Evolutionary conservation across 2,113 vertebrate genomes (phyloP).

Genomic region (Prolemur simus): DNA sequence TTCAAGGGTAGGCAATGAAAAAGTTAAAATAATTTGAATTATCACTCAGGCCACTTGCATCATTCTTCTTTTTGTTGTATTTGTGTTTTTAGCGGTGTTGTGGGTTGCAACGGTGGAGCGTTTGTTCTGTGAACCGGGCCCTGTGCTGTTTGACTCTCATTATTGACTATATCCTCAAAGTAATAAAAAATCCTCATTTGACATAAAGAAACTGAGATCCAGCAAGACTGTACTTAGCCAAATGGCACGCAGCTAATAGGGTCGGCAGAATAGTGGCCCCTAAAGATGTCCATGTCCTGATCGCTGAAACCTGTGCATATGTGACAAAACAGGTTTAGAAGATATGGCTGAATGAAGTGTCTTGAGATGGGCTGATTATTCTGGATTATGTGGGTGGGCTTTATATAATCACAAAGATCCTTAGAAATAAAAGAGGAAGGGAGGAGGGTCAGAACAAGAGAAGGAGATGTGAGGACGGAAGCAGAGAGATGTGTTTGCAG

Average conservation of each 20-base stretch:
- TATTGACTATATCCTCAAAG: not conserved
- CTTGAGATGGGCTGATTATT: not conserved
- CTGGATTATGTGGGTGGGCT: not conserved
- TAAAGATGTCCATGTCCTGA: no score
- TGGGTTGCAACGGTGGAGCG: not conserved
- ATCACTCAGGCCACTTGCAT: not conserved
- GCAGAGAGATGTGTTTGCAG: no score
- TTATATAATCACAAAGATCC: not conserved
- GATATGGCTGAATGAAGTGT: not conserved
- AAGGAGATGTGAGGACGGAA: not conserved
- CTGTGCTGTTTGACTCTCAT: not conserved
- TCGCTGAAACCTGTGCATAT: not conserved
- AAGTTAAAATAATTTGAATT: not conserved
- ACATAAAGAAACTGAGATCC: not conserved
- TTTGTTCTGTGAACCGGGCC: not conserved
- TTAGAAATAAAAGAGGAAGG: not conserved
- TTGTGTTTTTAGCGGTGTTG: not conserved
- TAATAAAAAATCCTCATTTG: not conserved
- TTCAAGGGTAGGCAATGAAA: not conserved
- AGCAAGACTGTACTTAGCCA: not conserved
- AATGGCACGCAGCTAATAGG: not conserved
- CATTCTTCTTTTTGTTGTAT: not conserved
- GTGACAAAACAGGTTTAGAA: not conserved
- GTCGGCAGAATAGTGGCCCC: not conserved
- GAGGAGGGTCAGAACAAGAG: not conserved